These are phyloP conservation scores for Scaptomyza parva DNA, from an alignment of 2,888 invertebrate species.

Conservation along the genomic window DNA sequence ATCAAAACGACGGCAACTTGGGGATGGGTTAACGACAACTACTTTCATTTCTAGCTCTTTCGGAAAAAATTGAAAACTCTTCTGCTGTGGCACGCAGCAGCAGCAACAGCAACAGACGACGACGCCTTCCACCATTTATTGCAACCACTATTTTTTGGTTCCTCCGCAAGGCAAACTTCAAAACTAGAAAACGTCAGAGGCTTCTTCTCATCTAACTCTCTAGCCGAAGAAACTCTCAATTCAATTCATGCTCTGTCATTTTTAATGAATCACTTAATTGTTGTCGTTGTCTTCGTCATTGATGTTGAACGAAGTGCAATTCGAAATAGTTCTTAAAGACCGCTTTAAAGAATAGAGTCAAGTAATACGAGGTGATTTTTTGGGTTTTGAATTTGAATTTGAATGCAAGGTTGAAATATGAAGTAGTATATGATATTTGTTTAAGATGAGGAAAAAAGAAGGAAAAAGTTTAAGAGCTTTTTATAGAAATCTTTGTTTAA, in stretches of 20 bases:
- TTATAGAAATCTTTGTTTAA: slow-evolving; percentile 11
- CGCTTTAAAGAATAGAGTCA: slow-evolving; percentile 37
- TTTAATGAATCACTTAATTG: slow-evolving; percentile 82
- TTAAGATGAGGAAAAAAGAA: too few relatives aligned
- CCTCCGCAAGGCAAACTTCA: slow-evolving; percentile 31
- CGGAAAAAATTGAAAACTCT: slow-evolving; percentile 38
- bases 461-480: too few relatives aligned
- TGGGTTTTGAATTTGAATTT: slow-evolving; percentile 26
- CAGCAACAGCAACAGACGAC: slow-evolving; percentile 11
- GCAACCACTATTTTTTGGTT: slow-evolving; percentile 61
- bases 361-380: slow-evolving; percentile 44
- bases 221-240: slow-evolving; percentile 62
- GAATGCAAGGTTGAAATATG: too few relatives aligned
- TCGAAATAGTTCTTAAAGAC: slow-evolving; percentile 46
- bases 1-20: slow-evolving; percentile 18
- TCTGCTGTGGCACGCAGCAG: slow-evolving; percentile 57
- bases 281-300: slow-evolving; percentile 30
- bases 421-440: too few relatives aligned
- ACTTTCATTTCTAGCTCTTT: slow-evolving; percentile 63
- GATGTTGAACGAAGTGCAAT: slow-evolving; percentile 23
- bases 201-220: slow-evolving; percentile 46
- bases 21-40: slow-evolving; percentile 64
- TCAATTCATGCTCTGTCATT: slow-evolving; percentile 79
- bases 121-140: slow-evolving; percentile 49
- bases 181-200: slow-evolving; percentile 1